phyloP scores from a whole-genome alignment of 2,113 vertebrate genomes.

The Paradisaea rubra region DNA sequence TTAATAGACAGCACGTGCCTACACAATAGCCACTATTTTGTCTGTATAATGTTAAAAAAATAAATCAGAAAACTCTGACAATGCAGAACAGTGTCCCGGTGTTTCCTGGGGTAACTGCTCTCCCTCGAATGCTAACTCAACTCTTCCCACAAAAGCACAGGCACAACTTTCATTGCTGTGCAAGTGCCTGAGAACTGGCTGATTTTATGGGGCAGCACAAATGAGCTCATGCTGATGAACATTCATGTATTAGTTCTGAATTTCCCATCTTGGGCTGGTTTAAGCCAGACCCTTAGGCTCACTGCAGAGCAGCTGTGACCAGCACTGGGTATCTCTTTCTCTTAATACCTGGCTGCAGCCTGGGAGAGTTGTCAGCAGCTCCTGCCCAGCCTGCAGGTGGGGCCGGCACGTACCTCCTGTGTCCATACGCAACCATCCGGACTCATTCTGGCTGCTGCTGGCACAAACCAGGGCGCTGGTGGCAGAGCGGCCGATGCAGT shows the following conservation, averaged over 20 bases:
- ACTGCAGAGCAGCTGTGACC: not conserved
- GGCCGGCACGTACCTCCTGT: not conserved
- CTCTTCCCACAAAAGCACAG: slow-evolving; percentile 29
- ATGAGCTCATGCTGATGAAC: slow-evolving; percentile 42
- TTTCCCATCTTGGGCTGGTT: not conserved
- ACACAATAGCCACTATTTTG: slow-evolving; percentile 64
- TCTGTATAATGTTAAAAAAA: slow-evolving; percentile 57
- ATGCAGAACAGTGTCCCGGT: slow-evolving; percentile 30
- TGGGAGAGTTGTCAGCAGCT: not conserved
- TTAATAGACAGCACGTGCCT: slow-evolving; percentile 67
- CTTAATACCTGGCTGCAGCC: accelerated
- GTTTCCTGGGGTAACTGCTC: slow-evolving; percentile 50
- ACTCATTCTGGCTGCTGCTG: not conserved
- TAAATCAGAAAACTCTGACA: slow-evolving; percentile 52
- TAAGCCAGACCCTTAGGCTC: not conserved
- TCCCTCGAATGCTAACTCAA: not conserved
- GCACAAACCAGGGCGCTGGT: slow-evolving; percentile 7
- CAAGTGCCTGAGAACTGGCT: slow-evolving; percentile 44
- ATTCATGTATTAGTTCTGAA: not conserved
- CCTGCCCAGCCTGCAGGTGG: not conserved
- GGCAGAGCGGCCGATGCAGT: not conserved
- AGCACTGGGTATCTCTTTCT: not conserved
- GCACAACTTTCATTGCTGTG: slow-evolving; percentile 12
- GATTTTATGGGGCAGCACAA: slow-evolving; percentile 46
- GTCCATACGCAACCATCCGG: accelerated